A percentile compares a stretch with the other conserved stretches of the same genome.
These are phyloP conservation scores for Leucophenga varia DNA, from an alignment of 1,140 invertebrate species.

Conservation along the genomic window DNA sequence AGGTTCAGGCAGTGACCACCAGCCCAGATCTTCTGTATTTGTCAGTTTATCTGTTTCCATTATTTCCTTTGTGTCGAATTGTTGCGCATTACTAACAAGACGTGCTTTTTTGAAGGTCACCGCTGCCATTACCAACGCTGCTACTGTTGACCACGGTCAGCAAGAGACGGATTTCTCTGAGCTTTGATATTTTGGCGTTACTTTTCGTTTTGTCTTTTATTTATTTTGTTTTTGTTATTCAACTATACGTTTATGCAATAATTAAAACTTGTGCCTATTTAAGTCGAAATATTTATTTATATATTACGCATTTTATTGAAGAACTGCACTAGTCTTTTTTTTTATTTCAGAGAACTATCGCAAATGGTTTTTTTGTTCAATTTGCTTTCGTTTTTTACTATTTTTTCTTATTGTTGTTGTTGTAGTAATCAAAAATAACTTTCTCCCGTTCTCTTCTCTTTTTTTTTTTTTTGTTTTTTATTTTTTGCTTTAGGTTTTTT, in stretches of 20 bases:
- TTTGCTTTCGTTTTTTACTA: constrained; percentile 12
- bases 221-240: too few relatives aligned
- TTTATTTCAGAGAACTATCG: constrained; percentile 22
- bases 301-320: too few relatives aligned
- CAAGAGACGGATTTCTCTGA: constrained; percentile 10
- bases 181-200: neutral
- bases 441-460: too few relatives aligned
- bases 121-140: constrained; percentile 46
- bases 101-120: constrained; percentile 43
- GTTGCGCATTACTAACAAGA: constrained; percentile 19
- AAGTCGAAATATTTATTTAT: neutral
- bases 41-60: neutral
- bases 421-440: constrained; percentile 28
- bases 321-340: neutral
- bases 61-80: neutral
- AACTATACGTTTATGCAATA: too few relatives aligned
- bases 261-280: too few relatives aligned
- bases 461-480: too few relatives aligned
- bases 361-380: neutral
- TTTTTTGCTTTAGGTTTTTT: too few relatives aligned
- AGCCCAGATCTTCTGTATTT: constrained; percentile 30
- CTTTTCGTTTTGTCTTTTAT: too few relatives aligned
- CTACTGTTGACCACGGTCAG: constrained; percentile 4
- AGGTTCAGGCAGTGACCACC: constrained; percentile 69
- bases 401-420: constrained; percentile 1